Evolutionary conservation across 2,888 invertebrate species (phyloP).

Genomic region (Acheta domesticus): DNA sequence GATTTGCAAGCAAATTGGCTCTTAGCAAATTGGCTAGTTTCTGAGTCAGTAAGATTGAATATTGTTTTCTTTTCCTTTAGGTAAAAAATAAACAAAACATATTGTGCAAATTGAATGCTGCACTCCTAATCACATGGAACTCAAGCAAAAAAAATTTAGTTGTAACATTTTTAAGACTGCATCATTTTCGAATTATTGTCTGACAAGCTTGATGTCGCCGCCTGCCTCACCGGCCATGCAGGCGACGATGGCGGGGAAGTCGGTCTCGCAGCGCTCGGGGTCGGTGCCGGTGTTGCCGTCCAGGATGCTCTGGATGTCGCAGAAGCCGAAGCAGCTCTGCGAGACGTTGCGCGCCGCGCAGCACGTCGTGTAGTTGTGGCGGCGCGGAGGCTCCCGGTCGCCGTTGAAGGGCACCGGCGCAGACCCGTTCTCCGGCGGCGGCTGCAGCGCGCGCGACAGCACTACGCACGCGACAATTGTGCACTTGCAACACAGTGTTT

Average conservation of each 20-base stretch:
- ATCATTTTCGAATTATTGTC: no score
- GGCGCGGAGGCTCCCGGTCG: conserved; percentile 39
- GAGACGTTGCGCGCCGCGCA: conserved; percentile 69
- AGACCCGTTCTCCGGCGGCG: conserved; percentile 55
- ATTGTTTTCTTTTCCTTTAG: no score
- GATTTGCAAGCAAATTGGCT: no score
- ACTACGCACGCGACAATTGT: conserved; percentile 47
- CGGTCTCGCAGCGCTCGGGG: conserved; percentile 74
- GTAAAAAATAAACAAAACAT: no score
- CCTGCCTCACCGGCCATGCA: conserved; percentile 50
- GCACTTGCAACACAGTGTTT: no score
- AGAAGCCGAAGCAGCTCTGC: conserved; percentile 72
- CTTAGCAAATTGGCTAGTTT: no score
- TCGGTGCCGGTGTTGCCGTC: conserved; percentile 75
- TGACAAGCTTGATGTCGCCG: no score
- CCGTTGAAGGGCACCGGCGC: conserved; percentile 46
- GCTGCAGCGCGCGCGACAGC: conserved; percentile 56
- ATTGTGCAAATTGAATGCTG: no score
- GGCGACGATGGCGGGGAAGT: conserved; percentile 72
- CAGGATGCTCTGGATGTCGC: conserved; percentile 73
- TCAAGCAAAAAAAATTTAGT: no score
- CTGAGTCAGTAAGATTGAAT: no score
- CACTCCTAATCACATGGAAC: no score
- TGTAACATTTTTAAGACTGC: no score
- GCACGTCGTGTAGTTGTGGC: conserved; percentile 79